Evolutionary conservation across 2,113 vertebrate species (phyloP), one percentile per base, ranked within the genome.

Genomic region (Lepus timidus): DNA sequence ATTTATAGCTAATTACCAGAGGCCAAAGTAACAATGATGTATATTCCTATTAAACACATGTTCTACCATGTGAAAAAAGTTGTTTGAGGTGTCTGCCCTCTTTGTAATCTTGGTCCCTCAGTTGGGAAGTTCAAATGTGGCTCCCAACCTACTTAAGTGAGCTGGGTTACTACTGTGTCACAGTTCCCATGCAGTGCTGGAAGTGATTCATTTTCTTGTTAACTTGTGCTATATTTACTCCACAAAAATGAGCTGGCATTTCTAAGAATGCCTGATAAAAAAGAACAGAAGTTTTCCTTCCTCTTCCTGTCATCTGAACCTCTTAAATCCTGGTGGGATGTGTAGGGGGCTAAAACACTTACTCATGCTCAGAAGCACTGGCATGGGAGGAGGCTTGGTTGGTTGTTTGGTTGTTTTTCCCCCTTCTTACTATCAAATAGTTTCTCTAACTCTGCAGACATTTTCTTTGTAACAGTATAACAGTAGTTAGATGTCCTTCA

Each of bases 151-250:
- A 62, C 81, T 85, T 83, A 88, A 93, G 90, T n/a, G 89, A 87
- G 49, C 33, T 88, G 74, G 92, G 86, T 93, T 97, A 95, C 95
- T 88, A 92, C 55, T 0, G 44, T 94, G 95, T 92, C 79, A 86
- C 61, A 44, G 31, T 93, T 67, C 74, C 94, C 82, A 94, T 23
- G 2, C 75, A 70, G 85, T 12, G 20, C 92, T 97, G 96, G 95
- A 96, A 96, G 85, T 97, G 97, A 97, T 87, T 97, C 97, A 97
- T 97, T 97, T 97, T 97, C 90, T 97, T 31, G 25, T 95, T 97
- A 97, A 91, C 36, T 25, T 89, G 90, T 65, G 79, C 94, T 97
- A 96, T 97, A 95, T 97, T 95, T 97, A 97, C 51, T 91, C 39
- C 78, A 88, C 78, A 93, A 95, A 97, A 95, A 96, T 96, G 95